Evolutionary conservation across 2,113 vertebrate genomes (phyloP).

Genomic region (Dermatemys mawii): DNA sequence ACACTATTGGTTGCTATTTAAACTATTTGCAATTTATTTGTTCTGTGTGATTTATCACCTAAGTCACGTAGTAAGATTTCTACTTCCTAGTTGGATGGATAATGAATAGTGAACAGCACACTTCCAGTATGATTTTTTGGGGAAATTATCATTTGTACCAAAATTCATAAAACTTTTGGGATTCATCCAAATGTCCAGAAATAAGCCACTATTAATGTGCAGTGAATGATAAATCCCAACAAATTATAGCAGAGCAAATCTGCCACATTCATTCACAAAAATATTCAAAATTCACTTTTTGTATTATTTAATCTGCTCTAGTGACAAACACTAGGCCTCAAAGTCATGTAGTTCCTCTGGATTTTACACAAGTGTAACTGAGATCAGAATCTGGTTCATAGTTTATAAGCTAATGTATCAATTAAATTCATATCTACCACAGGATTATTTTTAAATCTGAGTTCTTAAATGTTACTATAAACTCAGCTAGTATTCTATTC

Average conservation of each 20-base stretch:
- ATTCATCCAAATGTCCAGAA: accelerated
- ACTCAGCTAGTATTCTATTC: neutral
- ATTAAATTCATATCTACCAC: neutral
- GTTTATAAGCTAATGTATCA: neutral
- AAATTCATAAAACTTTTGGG: neutral
- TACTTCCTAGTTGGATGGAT: accelerated
- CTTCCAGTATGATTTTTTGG: accelerated
- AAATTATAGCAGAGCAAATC: accelerated
- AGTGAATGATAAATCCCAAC: accelerated
- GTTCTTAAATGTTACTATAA: neutral
- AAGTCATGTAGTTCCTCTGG: neutral
- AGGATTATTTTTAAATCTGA: neutral
- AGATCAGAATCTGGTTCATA: neutral
- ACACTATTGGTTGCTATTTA: neutral
- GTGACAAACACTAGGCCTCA: neutral
- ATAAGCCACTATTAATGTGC: neutral
- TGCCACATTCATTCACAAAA: neutral
- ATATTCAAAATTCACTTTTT: neutral
- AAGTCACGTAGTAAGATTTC: neutral
- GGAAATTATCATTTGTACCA: neutral
- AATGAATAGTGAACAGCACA: accelerated
- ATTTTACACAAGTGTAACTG: neutral
- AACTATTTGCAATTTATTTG: neutral
- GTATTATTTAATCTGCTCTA: accelerated
- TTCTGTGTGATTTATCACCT: neutral